phyloP scores from a whole-genome alignment of 64 coral and sea anemone genomes.

The Pocillopora verrucosa region DNA sequence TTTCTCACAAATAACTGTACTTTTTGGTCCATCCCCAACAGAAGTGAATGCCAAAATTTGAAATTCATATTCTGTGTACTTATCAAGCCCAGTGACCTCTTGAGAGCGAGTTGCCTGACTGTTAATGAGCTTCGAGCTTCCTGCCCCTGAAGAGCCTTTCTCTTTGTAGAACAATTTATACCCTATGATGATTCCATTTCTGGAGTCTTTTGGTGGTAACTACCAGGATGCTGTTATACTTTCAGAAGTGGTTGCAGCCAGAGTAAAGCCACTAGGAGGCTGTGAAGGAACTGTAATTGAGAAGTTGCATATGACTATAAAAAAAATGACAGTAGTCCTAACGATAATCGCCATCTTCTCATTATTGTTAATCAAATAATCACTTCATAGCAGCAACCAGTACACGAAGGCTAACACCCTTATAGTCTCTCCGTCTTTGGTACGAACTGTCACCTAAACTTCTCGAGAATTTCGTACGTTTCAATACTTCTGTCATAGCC shows the following conservation, averaged over 20 bases:
- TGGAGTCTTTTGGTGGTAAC: not conserved
- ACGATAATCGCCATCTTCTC: too few species aligned
- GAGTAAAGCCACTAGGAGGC: not conserved
- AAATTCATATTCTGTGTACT: conserved; percentile 38
- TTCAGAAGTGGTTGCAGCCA: not conserved
- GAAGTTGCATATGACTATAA: too few species aligned
- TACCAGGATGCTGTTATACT: conserved; percentile 4
- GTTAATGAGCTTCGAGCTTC: not conserved
- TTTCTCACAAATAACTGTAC: not conserved
- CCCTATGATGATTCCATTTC: not conserved
- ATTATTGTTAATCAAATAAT: too few species aligned
- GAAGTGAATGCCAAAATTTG: conserved; percentile 11
- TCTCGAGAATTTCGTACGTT: too few species aligned
- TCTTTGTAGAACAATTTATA: conserved; percentile 10
- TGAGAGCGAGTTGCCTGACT: not conserved
- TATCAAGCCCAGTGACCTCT: not conserved
- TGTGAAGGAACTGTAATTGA: not conserved
- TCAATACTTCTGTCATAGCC: too few species aligned
- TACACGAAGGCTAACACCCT: too few species aligned
- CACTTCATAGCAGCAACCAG: too few species aligned
- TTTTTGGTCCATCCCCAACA: conserved; percentile 8
- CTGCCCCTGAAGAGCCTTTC: not conserved
- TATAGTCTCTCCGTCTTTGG: too few species aligned
- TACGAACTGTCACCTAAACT: too few species aligned
- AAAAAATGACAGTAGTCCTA: too few species aligned